Evolutionary conservation across 2,113 vertebrate species (phyloP).

Genomic region (Nothoprocta perdicaria): DNA sequence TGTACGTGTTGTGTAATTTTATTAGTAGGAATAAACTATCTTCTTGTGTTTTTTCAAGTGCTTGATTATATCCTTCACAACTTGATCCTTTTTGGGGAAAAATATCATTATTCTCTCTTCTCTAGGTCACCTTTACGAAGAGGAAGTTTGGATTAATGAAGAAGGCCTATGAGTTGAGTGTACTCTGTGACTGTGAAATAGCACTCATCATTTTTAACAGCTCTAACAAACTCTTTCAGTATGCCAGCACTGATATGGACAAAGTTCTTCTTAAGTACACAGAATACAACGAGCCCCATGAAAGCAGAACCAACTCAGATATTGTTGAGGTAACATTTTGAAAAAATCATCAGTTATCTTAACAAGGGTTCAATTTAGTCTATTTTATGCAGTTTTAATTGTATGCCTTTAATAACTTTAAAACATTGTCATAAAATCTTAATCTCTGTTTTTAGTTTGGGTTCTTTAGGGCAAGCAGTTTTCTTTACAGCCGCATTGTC

Average conservation of each 20-base stretch:
- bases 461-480: neutral
- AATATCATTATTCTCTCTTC: constrained; percentile 31
- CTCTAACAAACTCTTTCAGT: constrained; percentile 99
- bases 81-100: neutral
- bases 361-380: neutral
- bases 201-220: constrained; percentile 99
- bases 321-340: constrained; percentile 94
- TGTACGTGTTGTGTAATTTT: neutral
- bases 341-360: constrained; percentile 20
- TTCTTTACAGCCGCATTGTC: constrained; percentile 20
- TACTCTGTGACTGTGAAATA: constrained; percentile 99
- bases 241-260: constrained; percentile 99
- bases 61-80: neutral
- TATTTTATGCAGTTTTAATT: neutral
- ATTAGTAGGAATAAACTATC: neutral
- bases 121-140: constrained; percentile 98
- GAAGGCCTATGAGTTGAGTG: constrained; percentile 98
- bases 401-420: neutral
- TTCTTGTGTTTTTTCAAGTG: neutral
- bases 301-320: constrained; percentile 99
- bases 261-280: constrained; percentile 99
- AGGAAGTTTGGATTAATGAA: constrained; percentile 99
- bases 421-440: neutral
- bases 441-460: neutral
- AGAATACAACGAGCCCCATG: constrained; percentile 98